Conservation (phyloP, 2,888 invertebrate genomes). For the Mesoligia furuncula region DNA sequence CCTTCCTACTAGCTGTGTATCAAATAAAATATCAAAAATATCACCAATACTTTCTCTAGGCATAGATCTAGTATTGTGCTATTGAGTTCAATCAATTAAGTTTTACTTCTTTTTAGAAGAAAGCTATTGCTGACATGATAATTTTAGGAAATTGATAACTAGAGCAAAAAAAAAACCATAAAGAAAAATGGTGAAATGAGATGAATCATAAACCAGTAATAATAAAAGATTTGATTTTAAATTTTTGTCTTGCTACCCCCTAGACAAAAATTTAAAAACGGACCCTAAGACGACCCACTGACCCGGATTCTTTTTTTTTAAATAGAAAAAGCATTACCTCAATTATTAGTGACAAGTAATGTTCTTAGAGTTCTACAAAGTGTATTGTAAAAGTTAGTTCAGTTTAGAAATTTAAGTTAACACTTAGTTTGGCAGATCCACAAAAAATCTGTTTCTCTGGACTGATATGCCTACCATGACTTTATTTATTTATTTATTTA, state of each 20-base stretch:
- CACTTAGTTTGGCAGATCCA: not conserved
- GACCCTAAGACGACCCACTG: no score
- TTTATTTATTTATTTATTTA: no score
- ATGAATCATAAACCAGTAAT: not conserved
- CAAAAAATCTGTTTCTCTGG: not conserved
- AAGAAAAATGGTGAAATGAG: constrained; percentile 1
- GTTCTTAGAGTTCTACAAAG: not conserved
- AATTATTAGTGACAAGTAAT: not conserved
- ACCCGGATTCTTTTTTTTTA: not conserved
- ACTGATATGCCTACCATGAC: not conserved
- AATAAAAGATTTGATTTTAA: no score
- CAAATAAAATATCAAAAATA: constrained; percentile 14
- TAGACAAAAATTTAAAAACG: not conserved
- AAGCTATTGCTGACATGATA: not conserved
- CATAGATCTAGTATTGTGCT: not conserved
- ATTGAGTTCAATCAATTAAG: not conserved
- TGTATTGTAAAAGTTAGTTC: not conserved
- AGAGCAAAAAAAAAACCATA: not conserved
- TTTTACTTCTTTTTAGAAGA: not conserved
- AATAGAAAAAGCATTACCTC: not conserved
- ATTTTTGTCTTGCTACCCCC: no score
- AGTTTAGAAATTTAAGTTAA: not conserved
- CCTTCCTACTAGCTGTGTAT: not conserved
- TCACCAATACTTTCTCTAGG: constrained; percentile 10
- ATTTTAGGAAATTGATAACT: not conserved